Evolutionary conservation across 1,140 invertebrate species (phyloP), one percentile per base, ranked within the genome.

Genomic region (Heliconius hewitsoni): DNA sequence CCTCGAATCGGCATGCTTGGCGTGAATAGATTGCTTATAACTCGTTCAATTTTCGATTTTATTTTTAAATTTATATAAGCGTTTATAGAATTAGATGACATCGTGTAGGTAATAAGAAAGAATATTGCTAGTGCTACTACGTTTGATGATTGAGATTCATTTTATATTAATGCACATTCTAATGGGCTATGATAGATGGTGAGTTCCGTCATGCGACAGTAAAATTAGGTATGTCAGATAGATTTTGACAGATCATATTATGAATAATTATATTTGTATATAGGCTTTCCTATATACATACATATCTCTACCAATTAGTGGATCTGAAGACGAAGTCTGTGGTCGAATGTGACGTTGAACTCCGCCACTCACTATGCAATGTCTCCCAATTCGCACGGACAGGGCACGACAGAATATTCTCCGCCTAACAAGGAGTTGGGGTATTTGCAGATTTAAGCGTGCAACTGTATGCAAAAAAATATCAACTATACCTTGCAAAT

Each of bases 1-100:
- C 73, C 75, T 71, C 74, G 73, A 76, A 77, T 72, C 76, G 73
- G 71, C 79, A 76, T 83, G 82, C 80, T 74, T 83, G 72, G 77
- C 81, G 72, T 72, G 81, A 82, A 76, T 72, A 74, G 78, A 77
- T 75, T 74, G 55, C 19, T 23, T 60, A 60, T 60, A 60, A 78
- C 57, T 71, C 52, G 73, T 55, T 79, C 60, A 75, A 79, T 70
- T 46, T 74, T 71, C 70, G 60, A 30, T 71, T 76, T 73, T 76
- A 50, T 50, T 76, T 76, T 76, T 37, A 73, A 23, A n/a, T 72
- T 73, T 60, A 60, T 60, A 60, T 60, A 60, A 60, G 55, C n/a
- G 55, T 23, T 27, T 60, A 60, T 27, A n/a, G 55, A 60, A 27
- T 60, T 23, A 60, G 55, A 60, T 23, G 55, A n/a, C 8, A 19